Conservation (phyloP, 2,113 vertebrate genomes). For the Urocolius indicus region DNA sequence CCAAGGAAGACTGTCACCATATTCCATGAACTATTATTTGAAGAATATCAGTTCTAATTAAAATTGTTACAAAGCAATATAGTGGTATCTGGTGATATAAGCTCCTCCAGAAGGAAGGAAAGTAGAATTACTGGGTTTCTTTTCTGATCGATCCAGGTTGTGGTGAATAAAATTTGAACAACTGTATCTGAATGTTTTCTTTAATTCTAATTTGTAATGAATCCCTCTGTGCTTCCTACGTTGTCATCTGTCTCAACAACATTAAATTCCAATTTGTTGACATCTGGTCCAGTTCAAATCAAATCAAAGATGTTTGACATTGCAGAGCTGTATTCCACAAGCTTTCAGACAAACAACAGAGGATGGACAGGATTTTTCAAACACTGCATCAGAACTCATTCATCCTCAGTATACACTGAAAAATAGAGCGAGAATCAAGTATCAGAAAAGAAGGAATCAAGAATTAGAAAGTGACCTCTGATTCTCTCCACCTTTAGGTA, state of each 20-base stretch:
- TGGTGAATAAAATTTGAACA: conserved; percentile 19
- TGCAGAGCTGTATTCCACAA: conserved; percentile 16
- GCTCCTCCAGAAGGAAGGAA: conserved; percentile 1
- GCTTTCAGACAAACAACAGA: conserved; percentile 47
- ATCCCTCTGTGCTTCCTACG: conserved; percentile 64
- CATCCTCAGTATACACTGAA: background rate
- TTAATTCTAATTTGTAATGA: conserved; percentile 68
- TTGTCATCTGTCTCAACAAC: conserved; percentile 68
- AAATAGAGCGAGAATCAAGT: background rate
- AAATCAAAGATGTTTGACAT: conserved; percentile 68
- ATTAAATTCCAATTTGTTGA: conserved; percentile 72
- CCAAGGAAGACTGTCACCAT: background rate
- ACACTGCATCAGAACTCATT: background rate
- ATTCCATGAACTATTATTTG: background rate
- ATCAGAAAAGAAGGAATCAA: background rate
- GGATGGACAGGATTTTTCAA: conserved; percentile 26
- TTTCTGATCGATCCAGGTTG: conserved; percentile 18
- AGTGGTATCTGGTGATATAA: background rate
- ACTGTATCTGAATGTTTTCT: conserved; percentile 59
- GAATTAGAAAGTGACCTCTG: background rate
- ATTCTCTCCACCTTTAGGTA: background rate
- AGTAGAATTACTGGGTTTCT: background rate
- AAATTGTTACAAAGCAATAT: background rate
- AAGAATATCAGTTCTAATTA: background rate
- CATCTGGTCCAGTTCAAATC: conserved; percentile 71